A percentile compares a stretch with the other conserved stretches of the same genome.
Conservation (phyloP, 2,797 vertebrate genomes). For the Dallia pectoralis region DNA sequence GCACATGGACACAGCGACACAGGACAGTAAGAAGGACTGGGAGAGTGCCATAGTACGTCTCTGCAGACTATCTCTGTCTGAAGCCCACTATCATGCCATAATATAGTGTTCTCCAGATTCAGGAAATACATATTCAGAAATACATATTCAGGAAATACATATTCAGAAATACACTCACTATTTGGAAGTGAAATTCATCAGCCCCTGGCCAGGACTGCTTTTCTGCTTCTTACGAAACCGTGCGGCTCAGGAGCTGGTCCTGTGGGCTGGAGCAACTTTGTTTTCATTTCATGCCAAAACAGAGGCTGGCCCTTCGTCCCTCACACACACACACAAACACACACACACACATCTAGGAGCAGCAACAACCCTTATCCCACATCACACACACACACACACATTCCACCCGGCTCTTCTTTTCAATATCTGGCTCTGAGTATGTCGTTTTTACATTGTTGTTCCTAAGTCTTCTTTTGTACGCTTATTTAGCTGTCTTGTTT, state of each 20-base stretch:
- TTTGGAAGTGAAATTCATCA: constrained; percentile 71
- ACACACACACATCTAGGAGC: constrained; percentile 1
- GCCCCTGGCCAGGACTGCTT: constrained; percentile 43
- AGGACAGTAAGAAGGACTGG: too few relatives aligned
- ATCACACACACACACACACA: constrained; percentile 5
- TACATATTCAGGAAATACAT: constrained; percentile 74
- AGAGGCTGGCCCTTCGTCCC: not conserved
- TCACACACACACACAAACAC: constrained; percentile 6
- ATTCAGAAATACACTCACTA: too few relatives aligned
- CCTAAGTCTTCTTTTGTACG: constrained; percentile 18
- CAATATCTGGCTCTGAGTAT: not conserved
- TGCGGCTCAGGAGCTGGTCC: constrained; percentile 31
- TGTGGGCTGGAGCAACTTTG: constrained; percentile 9
- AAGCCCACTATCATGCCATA: constrained; percentile 37
- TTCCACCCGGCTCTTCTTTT: not conserved
- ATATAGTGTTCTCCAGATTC: constrained; percentile 66
- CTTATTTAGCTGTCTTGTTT: not conserved
- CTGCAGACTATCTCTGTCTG: constrained; percentile 9
- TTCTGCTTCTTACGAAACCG: constrained; percentile 64
- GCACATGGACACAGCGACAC: too few relatives aligned
- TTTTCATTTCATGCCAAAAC: constrained; percentile 8
- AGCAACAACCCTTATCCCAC: constrained; percentile 8
- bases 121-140: too few relatives aligned
- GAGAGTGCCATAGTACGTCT: not conserved
- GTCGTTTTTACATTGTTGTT: constrained; percentile 18